Conservation (phyloP, 2,113 vertebrate genomes). For the Tonatia bakeri region DNA sequence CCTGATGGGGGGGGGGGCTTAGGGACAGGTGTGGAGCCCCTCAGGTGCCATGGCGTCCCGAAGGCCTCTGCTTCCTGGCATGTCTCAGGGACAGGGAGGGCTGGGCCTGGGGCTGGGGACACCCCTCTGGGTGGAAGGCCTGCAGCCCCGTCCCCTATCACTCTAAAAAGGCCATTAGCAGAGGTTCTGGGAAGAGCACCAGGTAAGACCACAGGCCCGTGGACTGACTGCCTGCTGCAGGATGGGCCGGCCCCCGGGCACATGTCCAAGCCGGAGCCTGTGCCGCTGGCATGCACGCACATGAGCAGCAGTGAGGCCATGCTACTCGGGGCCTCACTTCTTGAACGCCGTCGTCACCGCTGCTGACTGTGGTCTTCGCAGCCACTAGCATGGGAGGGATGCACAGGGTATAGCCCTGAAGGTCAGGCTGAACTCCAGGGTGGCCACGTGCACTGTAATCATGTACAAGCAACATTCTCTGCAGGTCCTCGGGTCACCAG, state of each 20-base stretch:
- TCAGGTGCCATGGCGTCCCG: not conserved
- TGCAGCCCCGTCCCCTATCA: fast-evolving
- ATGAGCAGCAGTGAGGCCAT: too few species aligned
- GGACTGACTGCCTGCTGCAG: not conserved
- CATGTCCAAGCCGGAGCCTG: too few species aligned
- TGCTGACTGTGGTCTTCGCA: too few species aligned
- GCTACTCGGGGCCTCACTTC: too few species aligned
- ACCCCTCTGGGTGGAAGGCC: not conserved
- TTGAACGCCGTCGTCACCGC: fast-evolving
- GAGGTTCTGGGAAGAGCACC: not conserved
- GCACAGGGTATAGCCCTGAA: too few species aligned
- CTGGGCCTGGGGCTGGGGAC: not conserved
- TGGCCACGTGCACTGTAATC: too few species aligned
- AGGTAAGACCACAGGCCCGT: fast-evolving
- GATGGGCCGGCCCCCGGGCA: too few species aligned
- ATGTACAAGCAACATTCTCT: too few species aligned
- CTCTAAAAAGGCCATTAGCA: not conserved
- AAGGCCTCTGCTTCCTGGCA: not conserved
- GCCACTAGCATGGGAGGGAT: too few species aligned
- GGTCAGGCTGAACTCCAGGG: too few species aligned
- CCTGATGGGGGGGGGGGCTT: not conserved
- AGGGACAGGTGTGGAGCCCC: not conserved
- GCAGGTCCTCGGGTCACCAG: too few species aligned
- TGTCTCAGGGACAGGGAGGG: not conserved
- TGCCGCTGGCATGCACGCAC: too few species aligned